These are phyloP conservation scores for Dichetophora obliterata DNA, from an alignment of 2,888 invertebrate species.

Conservation along the genomic window DNA sequence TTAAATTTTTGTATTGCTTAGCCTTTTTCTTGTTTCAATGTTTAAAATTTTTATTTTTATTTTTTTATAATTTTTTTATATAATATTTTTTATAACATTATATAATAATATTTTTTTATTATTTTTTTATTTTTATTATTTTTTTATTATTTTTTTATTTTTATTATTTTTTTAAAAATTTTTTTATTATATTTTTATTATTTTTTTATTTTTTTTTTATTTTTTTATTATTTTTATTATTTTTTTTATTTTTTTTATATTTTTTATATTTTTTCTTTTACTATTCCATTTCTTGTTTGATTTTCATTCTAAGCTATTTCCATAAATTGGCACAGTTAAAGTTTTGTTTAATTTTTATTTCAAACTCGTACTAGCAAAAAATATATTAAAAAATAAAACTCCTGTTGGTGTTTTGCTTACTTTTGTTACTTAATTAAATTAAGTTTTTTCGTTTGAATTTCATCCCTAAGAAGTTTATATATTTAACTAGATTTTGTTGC, in stretches of 20 bases:
- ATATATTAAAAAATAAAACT: too few species aligned
- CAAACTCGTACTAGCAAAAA: too few species aligned
- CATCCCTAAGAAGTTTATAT: too few species aligned
- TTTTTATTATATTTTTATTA: conserved; percentile 31
- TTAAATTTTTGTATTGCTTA: conserved; percentile 40
- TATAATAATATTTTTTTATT: conserved; percentile 3
- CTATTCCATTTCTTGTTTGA: background rate
- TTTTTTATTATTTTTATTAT: conserved; percentile 41
- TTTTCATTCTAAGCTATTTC: conserved; percentile 14
- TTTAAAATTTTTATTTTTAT: conserved; percentile 42
- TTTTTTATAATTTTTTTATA: conserved; percentile 42
- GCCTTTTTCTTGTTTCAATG: conserved; percentile 43
- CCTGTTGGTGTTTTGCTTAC: too few species aligned
- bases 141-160: conserved; percentile 43
- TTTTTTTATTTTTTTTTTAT: conserved; percentile 41
- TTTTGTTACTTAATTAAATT: too few species aligned
- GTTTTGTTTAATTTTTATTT: background rate
- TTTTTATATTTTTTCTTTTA: conserved; percentile 33
- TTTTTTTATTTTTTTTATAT: conserved; percentile 2
- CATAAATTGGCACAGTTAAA: conserved; percentile 17
- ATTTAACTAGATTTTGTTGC: too few species aligned
- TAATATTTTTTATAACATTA: conserved; percentile 41
- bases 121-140: conserved; percentile 21
- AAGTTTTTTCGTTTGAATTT: too few species aligned
- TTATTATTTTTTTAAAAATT: conserved; percentile 18